Evolutionary conservation across 2,797 vertebrate species (phyloP).

Genomic region (Hypotaenidia philippensis): DNA sequence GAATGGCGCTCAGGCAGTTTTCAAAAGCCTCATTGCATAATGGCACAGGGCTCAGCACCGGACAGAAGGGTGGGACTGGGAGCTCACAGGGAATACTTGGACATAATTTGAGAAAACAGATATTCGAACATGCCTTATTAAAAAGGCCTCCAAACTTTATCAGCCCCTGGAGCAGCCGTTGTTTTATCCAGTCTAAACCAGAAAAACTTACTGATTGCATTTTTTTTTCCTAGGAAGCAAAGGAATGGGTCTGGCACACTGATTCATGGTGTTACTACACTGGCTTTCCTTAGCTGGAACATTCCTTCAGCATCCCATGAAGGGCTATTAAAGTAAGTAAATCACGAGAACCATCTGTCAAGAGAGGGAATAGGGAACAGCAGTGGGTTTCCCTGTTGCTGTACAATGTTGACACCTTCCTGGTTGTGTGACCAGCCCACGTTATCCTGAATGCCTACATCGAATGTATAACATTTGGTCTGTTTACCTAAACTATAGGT

Average conservation of each 20-base stretch:
- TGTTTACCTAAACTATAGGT: not conserved
- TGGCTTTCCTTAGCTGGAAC: conserved; percentile 61
- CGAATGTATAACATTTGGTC: not conserved
- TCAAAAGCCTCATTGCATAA: conserved; percentile 41
- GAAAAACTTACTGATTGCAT: not conserved
- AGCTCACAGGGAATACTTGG: conserved; percentile 24
- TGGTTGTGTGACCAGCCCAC: not conserved
- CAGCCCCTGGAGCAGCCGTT: not conserved
- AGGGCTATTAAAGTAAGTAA: conserved; percentile 61
- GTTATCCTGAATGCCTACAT: not conserved
- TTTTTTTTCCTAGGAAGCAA: not conserved
- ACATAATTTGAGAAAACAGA: conserved; percentile 52
- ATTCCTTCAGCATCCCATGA: conserved; percentile 57
- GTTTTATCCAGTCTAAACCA: conserved; percentile 19
- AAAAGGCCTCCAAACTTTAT: conserved; percentile 41
- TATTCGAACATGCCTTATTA: conserved; percentile 44
- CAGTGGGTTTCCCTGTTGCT: not conserved
- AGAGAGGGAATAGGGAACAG: not conserved
- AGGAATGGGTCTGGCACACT: conserved; percentile 46
- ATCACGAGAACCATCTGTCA: conserved; percentile 55
- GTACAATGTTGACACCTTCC: not conserved
- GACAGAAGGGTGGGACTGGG: conserved; percentile 59
- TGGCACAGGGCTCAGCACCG: not conserved
- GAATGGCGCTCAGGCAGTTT: not conserved
- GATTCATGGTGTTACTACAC: conserved; percentile 47